Evolutionary conservation across 2,797 vertebrate species (phyloP).

Genomic region (Acanthiza pusilla): DNA sequence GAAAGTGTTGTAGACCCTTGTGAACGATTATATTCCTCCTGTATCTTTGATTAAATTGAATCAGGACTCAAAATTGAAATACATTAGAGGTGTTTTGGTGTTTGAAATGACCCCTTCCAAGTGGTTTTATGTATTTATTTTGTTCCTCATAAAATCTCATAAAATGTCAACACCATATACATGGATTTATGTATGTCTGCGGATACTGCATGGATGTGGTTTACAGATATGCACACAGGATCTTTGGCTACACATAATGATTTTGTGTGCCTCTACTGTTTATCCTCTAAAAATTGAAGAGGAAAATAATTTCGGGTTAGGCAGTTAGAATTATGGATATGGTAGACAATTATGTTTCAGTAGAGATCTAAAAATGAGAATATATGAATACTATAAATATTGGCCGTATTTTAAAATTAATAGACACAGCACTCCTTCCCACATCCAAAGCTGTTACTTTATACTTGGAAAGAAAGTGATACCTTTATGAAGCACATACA

Average conservation of each 20-base stretch:
- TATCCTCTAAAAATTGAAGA: background rate
- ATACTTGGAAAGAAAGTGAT: conserved; percentile 26
- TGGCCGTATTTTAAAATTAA: conserved; percentile 17
- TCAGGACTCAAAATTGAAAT: background rate
- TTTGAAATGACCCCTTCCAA: background rate
- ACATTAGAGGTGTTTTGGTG: background rate
- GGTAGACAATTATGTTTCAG: background rate
- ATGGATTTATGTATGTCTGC: background rate
- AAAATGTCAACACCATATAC: background rate
- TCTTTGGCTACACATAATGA: background rate
- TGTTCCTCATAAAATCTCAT: background rate
- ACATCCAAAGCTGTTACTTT: conserved; percentile 29
- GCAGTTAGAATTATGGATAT: background rate
- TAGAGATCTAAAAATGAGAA: background rate
- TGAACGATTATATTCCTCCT: background rate
- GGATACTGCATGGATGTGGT: background rate
- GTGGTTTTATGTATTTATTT: background rate
- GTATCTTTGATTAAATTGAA: background rate
- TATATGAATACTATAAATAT: conserved; percentile 28
- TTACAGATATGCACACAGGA: background rate
- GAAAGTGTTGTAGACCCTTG: background rate
- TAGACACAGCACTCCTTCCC: conserved; percentile 21
- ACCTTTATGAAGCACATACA: background rate
- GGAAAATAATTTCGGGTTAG: background rate
- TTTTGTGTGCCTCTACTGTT: background rate